These are phyloP conservation scores for Spongilla lacustris DNA, from an alignment of 37 sponge, comb jelly and placozoan genomes.

Conservation along the genomic window DNA sequence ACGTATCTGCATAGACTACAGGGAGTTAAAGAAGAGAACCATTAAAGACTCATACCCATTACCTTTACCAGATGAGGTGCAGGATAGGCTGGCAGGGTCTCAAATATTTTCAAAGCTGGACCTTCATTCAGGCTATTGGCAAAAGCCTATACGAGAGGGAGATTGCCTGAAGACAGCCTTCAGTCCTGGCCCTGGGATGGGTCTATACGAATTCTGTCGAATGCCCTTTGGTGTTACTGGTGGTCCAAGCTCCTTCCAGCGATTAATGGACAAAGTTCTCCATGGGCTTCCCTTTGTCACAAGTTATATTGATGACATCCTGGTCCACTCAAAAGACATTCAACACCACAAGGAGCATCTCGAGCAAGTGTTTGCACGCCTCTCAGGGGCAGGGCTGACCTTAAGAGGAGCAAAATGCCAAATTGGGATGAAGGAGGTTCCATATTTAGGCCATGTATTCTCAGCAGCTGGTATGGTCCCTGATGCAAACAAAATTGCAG, in stretches of 20 bases:
- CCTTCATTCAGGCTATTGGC: slow-evolving; percentile 68
- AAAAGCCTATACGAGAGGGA: slow-evolving; percentile 39
- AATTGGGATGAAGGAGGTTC: slow-evolving; percentile 38
- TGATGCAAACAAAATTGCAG: slow-evolving; percentile 50
- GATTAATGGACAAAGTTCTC: slow-evolving; percentile 60
- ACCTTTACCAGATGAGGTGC: slow-evolving; percentile 70
- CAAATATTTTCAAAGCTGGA: slow-evolving; percentile 58
- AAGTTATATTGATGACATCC: slow-evolving; percentile 56
- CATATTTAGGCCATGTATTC: slow-evolving; percentile 61
- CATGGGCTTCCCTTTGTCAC: slow-evolving; percentile 53
- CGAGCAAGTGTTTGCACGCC: slow-evolving; percentile 54
- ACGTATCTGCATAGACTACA: slow-evolving; percentile 61
- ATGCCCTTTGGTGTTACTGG: slow-evolving; percentile 65
- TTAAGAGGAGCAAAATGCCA: slow-evolving; percentile 56
- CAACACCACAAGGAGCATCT: slow-evolving; percentile 17
- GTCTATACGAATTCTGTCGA: slow-evolving; percentile 50
- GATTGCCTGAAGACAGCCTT: slow-evolving; percentile 64
- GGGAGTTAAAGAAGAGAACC: slow-evolving; percentile 65
- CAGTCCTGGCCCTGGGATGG: slow-evolving; percentile 67
- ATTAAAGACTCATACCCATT: slow-evolving; percentile 62
- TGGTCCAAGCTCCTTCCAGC: slow-evolving; percentile 66
- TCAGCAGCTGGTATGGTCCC: slow-evolving; percentile 54
- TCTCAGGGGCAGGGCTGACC: slow-evolving; percentile 48
- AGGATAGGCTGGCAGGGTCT: slow-evolving; percentile 56
- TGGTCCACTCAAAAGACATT: slow-evolving; percentile 19